phyloP scores from a whole-genome alignment of 2,888 invertebrate genomes.

The Drosophila emarginata region DNA sequence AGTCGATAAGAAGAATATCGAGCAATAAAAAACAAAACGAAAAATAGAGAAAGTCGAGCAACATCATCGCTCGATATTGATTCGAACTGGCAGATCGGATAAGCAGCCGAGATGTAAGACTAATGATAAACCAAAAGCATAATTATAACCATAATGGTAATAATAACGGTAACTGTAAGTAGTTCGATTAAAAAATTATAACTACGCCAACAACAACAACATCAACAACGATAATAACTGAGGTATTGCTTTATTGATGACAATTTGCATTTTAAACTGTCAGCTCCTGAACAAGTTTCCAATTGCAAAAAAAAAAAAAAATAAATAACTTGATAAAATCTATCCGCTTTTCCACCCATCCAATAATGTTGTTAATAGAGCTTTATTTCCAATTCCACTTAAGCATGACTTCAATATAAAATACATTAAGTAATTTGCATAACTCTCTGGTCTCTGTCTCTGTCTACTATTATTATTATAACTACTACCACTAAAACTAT shows the following conservation, averaged over 20 bases:
- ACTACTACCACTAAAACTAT: too few species aligned
- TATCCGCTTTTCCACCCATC: not conserved
- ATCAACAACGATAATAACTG: not conserved
- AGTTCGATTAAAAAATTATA: not conserved
- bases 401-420: not conserved
- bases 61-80: not conserved
- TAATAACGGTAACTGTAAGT: not conserved
- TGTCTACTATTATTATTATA: not conserved
- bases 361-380: not conserved
- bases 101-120: not conserved
- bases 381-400: not conserved
- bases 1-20: not conserved
- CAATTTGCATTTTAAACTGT: not conserved
- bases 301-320: too few species aligned
- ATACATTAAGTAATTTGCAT: not conserved
- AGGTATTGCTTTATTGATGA: not conserved
- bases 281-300: not conserved
- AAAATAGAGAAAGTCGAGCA: not conserved
- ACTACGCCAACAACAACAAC: not conserved
- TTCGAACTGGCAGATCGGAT: not conserved
- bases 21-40: not conserved
- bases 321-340: not conserved
- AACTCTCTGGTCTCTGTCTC: not conserved
- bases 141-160: not conserved
- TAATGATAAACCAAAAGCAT: not conserved